Base-by-base conservation (phyloP, 2,888 invertebrate genomes). In the Myathropa florea region DNA sequence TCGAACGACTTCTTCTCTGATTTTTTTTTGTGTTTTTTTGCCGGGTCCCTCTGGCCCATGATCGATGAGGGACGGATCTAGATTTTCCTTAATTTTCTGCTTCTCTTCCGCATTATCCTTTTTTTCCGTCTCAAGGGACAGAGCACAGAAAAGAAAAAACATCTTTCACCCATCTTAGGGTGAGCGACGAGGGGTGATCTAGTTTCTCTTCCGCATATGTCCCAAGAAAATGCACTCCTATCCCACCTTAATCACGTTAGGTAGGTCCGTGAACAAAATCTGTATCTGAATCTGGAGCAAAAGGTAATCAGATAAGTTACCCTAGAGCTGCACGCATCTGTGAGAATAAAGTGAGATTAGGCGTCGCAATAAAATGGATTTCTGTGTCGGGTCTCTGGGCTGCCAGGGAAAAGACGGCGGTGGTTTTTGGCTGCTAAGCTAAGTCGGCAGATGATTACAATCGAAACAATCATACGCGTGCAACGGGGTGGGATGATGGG, bases 181-280 rank as follows among this genome's bases (percentile, higher is more conserved):
- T 46, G 18, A 46, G 7, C 18, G 18, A 6, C 46, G 46, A 46
- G 46, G 72, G 79, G 81, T 81, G 81, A 81, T 81, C 81, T 68
- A 81, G 81, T 75, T 81, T 75, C 75, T 81, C 81, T 81, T 81
- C 81, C 81, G 81, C 68, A 75, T 81, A 72, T 80, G 72, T 67
- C 80, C 60, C 24, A 33, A 33, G 70, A 39, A 60, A 4, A 23
- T 28, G 39, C 57, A 63, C 63, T 81, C 75, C 67, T 46, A 81
- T 73, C 75, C 67, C 65, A 81, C 75, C 81, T 63, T 81, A 81
- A 81, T 81, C 75, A 81, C 57, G 75, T 81, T 75, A 81, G 46
- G 68, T 68, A 57, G 57, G n/a, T n/a, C 3, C 10, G 14, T 65
- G 59, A 68, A 68, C 28, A 64, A 10, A 57, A 60, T 18, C 53